Conservation (phyloP, 2,888 invertebrate species). For the Hybos culiciformis region DNA sequence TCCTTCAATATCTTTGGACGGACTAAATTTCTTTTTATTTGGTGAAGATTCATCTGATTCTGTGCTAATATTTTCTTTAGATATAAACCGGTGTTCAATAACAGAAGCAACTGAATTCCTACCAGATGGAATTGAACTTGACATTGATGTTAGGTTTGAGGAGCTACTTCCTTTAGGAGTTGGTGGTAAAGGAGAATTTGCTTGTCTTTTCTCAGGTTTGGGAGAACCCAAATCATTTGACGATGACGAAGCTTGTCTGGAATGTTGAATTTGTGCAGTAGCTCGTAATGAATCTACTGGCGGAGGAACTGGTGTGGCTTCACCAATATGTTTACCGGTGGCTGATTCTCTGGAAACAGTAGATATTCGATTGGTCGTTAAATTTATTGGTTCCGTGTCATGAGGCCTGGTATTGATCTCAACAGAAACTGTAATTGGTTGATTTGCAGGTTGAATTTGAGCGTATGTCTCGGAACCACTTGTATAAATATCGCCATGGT, state of each 20-base stretch:
- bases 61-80: background rate
- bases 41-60: slow-evolving; percentile 24
- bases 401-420: slow-evolving; percentile 30
- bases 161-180: slow-evolving; percentile 41
- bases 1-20: slow-evolving; percentile 63
- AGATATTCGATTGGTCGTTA: background rate
- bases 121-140: slow-evolving; percentile 19
- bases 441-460: slow-evolving; percentile 53
- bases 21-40: slow-evolving; percentile 39
- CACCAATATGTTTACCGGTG: slow-evolving; percentile 9
- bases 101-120: slow-evolving; percentile 35
- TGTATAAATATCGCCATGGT: slow-evolving; percentile 47
- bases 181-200: slow-evolving; percentile 77
- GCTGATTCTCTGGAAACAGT: slow-evolving; percentile 1
- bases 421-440: slow-evolving; percentile 33
- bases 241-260: slow-evolving; percentile 52
- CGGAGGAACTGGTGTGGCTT: slow-evolving; percentile 36
- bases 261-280: slow-evolving; percentile 44
- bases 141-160: slow-evolving; percentile 31
- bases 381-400: slow-evolving; percentile 12
- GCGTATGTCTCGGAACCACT: slow-evolving; percentile 80
- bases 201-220: slow-evolving; percentile 79
- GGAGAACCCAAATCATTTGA: slow-evolving; percentile 72
- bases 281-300: slow-evolving; percentile 48
- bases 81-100: slow-evolving; percentile 25